Percentiles rank a stretch among this genome's conserved stretches.
Evolutionary conservation across 2,888 invertebrate species (phyloP).

Genomic region (Sminthurinus aureus): DNA sequence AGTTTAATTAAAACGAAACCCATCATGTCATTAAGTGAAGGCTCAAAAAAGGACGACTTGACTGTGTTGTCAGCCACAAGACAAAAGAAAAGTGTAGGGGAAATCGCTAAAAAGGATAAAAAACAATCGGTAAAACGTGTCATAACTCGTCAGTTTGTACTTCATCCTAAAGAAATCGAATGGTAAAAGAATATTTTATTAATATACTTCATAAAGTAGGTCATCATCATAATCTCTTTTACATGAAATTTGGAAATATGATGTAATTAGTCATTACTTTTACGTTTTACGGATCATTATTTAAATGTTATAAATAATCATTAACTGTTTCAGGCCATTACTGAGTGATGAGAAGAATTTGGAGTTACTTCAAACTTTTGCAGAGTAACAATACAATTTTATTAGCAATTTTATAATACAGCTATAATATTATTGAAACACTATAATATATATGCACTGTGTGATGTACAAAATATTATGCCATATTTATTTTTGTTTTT

Average conservation of each 20-base stretch:
- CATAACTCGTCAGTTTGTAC: slow-evolving; percentile 46
- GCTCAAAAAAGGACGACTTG: neutral
- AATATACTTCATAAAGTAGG: neutral
- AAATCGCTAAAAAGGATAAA: slow-evolving; percentile 49
- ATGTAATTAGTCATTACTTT: too few relatives aligned
- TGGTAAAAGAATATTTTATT: slow-evolving; percentile 44
- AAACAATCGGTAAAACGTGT: slow-evolving; percentile 17
- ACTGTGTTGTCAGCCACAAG: slow-evolving; percentile 43
- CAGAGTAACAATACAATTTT: slow-evolving; percentile 34
- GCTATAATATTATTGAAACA: neutral
- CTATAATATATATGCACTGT: too few relatives aligned
- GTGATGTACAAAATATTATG: too few relatives aligned
- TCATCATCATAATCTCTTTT: neutral
- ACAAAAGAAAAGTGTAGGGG: slow-evolving; percentile 54
- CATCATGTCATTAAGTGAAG: neutral
- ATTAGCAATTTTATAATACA: neutral
- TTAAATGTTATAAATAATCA: too few relatives aligned
- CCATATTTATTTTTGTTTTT: neutral
- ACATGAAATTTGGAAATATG: too few relatives aligned
- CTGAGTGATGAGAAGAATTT: slow-evolving; percentile 31
- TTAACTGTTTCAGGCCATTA: slow-evolving; percentile 39
- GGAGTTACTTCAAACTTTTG: slow-evolving; percentile 32
- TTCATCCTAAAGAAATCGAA: slow-evolving; percentile 50
- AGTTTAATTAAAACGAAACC: too few relatives aligned
- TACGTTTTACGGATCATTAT: neutral